These are phyloP conservation scores for Urosaurus nigricauda DNA, from an alignment of 2,797 vertebrate species.

Conservation along the genomic window DNA sequence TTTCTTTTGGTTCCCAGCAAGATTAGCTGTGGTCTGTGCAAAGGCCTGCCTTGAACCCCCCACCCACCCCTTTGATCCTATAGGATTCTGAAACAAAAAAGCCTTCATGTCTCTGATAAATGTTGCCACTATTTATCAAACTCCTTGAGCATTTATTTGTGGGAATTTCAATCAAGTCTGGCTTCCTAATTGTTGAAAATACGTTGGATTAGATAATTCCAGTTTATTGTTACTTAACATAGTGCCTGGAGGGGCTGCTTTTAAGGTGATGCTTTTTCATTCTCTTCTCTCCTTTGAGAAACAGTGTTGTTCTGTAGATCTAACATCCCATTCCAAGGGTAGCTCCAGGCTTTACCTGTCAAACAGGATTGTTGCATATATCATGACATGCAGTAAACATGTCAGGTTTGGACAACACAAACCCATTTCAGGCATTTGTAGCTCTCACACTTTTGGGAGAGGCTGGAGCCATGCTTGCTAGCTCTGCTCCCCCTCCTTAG, in stretches of 20 bases:
- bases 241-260: slow-evolving; percentile 4
- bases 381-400: neutral
- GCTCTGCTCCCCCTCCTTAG: neutral
- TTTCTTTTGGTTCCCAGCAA: slow-evolving; percentile 33
- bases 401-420: slow-evolving; percentile 10
- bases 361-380: neutral
- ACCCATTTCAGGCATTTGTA: neutral
- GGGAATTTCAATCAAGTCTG: slow-evolving; percentile 36
- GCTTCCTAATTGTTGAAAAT: slow-evolving; percentile 25
- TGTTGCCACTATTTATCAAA: slow-evolving; percentile 14
- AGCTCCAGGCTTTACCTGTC: slow-evolving; percentile 5
- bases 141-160: neutral
- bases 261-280: slow-evolving; percentile 14
- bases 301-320: neutral
- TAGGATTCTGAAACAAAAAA: slow-evolving; percentile 39
- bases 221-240: slow-evolving; percentile 6
- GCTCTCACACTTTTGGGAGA: neutral
- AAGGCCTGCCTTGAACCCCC: neutral
- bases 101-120: slow-evolving; percentile 16
- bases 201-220: slow-evolving; percentile 31
- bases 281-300: neutral
- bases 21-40: slow-evolving; percentile 31
- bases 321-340: neutral
- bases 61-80: slow-evolving; percentile 20
- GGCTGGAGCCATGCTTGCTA: neutral